Evolutionary conservation across 2,797 vertebrate genomes (phyloP).

Genomic region (Hipposideros larvatus): DNA sequence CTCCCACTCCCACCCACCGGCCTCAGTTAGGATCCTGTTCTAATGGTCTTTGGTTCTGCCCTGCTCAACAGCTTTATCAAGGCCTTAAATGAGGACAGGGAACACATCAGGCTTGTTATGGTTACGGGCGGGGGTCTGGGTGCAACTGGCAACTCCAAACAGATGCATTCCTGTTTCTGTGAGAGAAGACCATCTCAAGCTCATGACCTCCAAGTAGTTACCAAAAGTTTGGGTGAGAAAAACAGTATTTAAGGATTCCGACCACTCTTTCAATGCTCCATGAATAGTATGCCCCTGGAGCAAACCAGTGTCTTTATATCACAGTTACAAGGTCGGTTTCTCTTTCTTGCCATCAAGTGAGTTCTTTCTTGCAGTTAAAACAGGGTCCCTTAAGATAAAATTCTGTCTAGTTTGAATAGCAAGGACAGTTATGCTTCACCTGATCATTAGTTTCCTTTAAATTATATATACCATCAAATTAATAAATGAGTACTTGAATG

Average conservation of each 20-base stretch:
- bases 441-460: neutral
- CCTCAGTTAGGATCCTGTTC: neutral
- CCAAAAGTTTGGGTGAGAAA: neutral
- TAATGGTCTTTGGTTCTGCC: neutral
- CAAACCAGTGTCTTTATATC: neutral
- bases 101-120: neutral
- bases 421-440: neutral
- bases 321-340: neutral
- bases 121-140: neutral
- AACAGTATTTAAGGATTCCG: neutral
- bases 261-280: neutral
- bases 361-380: constrained; percentile 24
- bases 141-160: neutral
- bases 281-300: neutral
- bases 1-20: neutral
- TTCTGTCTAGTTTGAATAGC: neutral
- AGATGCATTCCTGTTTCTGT: neutral
- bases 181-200: constrained; percentile 1
- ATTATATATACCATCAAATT: neutral
- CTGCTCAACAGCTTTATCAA: neutral
- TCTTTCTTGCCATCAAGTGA: neutral
- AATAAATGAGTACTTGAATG: neutral
- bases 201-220: neutral
- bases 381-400: neutral
- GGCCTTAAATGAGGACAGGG: neutral